Conservation (phyloP, 1,140 invertebrate species). For the Oscheius sp. region DNA sequence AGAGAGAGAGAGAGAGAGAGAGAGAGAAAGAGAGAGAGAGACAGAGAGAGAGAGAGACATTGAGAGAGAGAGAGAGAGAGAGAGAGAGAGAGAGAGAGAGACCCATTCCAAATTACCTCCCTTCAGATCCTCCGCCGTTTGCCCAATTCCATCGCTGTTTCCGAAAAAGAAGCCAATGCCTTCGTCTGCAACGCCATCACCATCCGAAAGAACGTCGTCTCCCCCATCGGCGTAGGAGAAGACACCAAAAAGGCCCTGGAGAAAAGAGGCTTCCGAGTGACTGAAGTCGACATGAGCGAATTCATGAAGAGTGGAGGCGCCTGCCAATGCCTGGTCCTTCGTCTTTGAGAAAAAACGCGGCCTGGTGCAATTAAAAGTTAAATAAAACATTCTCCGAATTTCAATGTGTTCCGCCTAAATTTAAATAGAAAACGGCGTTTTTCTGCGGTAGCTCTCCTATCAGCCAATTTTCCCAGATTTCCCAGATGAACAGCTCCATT, state of each 20-base stretch:
- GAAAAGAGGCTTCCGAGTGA: slow-evolving; percentile 48
- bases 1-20: too few species aligned
- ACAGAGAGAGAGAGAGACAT: not conserved
- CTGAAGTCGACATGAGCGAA: slow-evolving; percentile 59
- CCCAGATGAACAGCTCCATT: too few species aligned
- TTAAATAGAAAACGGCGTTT: too few species aligned
- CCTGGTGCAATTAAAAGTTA: not conserved
- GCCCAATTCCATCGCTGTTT: slow-evolving; percentile 54
- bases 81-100: too few species aligned
- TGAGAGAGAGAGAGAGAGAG: too few species aligned
- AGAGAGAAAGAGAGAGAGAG: too few species aligned
- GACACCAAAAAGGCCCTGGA: slow-evolving; percentile 42
- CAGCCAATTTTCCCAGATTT: too few species aligned
- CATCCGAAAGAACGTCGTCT: slow-evolving; percentile 50
- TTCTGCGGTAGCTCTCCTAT: too few species aligned
- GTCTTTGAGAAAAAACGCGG: slow-evolving; percentile 44
- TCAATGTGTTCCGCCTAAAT: too few species aligned
- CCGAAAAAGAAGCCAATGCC: slow-evolving; percentile 52
- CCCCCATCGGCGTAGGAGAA: slow-evolving; percentile 51
- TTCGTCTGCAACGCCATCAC: slow-evolving; percentile 60
- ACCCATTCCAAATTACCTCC: not conserved
- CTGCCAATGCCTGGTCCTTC: slow-evolving; percentile 58
- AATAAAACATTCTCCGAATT: not conserved
- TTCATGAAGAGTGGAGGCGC: slow-evolving; percentile 61
- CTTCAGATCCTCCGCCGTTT: slow-evolving; percentile 51